Base-by-base conservation (phyloP, 2,888 invertebrate species). In the Mimachlamys varia region DNA sequence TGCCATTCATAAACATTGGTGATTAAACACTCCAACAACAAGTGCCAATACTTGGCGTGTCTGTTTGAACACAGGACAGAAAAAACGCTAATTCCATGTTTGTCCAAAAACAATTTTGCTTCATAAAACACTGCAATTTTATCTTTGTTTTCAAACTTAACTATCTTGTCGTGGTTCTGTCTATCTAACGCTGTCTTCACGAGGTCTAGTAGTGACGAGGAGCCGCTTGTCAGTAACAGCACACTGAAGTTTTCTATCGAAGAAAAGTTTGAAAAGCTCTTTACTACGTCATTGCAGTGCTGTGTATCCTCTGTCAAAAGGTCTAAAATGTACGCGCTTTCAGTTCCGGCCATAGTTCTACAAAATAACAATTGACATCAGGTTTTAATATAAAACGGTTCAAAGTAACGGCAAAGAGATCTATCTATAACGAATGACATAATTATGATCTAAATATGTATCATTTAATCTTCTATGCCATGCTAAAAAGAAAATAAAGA, bases 1-100 rank as follows among this genome's bases (percentile, higher is more conserved):
- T 27, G 27, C 76, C 76, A 76, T 76, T 76, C 76, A 76, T 76
- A 76, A 76, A 76, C 76, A 76, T 33, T 15, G 13, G 76, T 76
- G 12, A 33, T 15, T 0, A 76, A 12, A 33, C 13, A 7, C 12
- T 3, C 13, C 33, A 76, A 17, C 27, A 76, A 12, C 33, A 76
- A 1, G 33, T 12, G 76, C 76, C 76, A 76, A 12, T 76, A 76
- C 33, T 33, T 5, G 27, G 5, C 19, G 17, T 33, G 33, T 33
- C 22, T 76, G 15, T 33, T 76, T 0, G 76, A 76, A 76, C 76
- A 76, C 27, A 76, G 33, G 33, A 76, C 33, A 13, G 33, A 76
- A 12, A 76, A 33, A 33, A 27, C 76, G 12, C 27, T 33, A 27
- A 76, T 27, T 27, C 33, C 33, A 17, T 76, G 76, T 33, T 27